Conservation (phyloP, 2,797 vertebrate genomes). For the Sebastes nivosus region DNA sequence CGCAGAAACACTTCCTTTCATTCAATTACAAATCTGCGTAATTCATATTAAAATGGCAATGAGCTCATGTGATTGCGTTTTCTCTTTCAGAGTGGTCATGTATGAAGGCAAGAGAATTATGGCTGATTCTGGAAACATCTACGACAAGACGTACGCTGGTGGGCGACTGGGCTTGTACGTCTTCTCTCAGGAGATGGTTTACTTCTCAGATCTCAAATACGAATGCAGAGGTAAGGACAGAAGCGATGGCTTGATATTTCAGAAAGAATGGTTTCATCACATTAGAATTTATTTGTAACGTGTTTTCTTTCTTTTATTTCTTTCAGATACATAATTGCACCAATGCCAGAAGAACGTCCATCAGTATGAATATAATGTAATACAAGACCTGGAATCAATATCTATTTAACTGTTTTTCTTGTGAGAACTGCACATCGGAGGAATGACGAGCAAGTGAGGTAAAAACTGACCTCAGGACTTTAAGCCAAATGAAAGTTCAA, state of each 20-base stretch:
- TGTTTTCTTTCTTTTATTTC: conserved; percentile 35
- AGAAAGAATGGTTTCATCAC: not conserved
- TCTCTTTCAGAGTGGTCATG: conserved; percentile 91
- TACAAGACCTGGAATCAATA: conserved; percentile 79
- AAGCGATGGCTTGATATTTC: not conserved
- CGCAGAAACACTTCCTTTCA: not conserved
- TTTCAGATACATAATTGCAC: conserved; percentile 91
- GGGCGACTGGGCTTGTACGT: conserved; percentile 96
- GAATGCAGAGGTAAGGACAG: conserved; percentile 93
- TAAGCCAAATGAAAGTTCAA: conserved; percentile 76
- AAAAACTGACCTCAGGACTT: conserved; percentile 82
- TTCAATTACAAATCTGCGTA: not conserved
- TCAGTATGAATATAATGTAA: conserved; percentile 66
- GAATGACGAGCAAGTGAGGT: conserved; percentile 84
- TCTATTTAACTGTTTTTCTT: conserved; percentile 84
- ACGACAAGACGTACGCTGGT: conserved; percentile 96
- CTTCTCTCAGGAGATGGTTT: conserved; percentile 99
- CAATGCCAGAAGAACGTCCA: conserved; percentile 79
- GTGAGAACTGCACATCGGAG: conserved; percentile 81
- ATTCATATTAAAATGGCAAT: not conserved
- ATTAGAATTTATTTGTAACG: conserved; percentile 6
- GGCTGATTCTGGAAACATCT: conserved; percentile 97
- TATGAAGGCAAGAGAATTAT: conserved; percentile 99
- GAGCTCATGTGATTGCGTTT: conserved; percentile 23
- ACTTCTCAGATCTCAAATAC: conserved; percentile 99